phyloP scores from a whole-genome alignment of 1,140 invertebrate species.

The Hesperophylax magnus region DNA sequence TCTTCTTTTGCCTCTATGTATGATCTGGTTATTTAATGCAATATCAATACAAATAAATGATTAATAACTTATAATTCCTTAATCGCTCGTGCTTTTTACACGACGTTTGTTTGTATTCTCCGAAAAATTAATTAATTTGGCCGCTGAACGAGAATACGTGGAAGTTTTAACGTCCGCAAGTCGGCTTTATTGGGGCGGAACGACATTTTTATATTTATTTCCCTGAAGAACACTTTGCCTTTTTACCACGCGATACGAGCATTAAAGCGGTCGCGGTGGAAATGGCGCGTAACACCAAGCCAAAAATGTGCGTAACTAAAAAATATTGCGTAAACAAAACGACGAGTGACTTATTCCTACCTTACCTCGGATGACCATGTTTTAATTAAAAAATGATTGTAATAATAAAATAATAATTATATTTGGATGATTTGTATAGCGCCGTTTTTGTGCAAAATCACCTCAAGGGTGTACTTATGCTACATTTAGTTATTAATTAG shows the following conservation, averaged over 20 bases:
- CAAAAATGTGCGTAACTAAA: conserved; percentile 3
- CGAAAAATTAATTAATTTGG: conserved; percentile 8
- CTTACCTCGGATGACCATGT: not conserved
- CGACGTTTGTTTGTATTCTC: not conserved
- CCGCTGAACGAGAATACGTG: not conserved
- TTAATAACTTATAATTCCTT: too few species aligned
- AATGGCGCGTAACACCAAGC: not conserved
- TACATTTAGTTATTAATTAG: not conserved
- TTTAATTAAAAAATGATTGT: not conserved
- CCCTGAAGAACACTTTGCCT: conserved; percentile 29
- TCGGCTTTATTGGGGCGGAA: conserved; percentile 28
- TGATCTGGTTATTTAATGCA: too few species aligned
- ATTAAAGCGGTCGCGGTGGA: conserved; percentile 27
- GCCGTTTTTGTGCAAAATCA: too few species aligned
- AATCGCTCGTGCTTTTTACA: not conserved
- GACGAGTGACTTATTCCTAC: too few species aligned
- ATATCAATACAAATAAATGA: too few species aligned
- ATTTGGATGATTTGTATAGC: too few species aligned
- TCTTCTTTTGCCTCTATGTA: too few species aligned
- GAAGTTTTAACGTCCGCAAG: conserved; percentile 1
- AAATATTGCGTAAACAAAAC: conserved; percentile 9
- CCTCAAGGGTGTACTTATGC: too few species aligned
- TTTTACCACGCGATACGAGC: conserved; percentile 31
- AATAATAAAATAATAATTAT: not conserved
- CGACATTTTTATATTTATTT: conserved; percentile 36